Percentiles rank a stretch among this genome's conserved stretches.
Evolutionary conservation across 2,113 vertebrate species (phyloP).

Genomic region (Hydrolagus affinis): DNA sequence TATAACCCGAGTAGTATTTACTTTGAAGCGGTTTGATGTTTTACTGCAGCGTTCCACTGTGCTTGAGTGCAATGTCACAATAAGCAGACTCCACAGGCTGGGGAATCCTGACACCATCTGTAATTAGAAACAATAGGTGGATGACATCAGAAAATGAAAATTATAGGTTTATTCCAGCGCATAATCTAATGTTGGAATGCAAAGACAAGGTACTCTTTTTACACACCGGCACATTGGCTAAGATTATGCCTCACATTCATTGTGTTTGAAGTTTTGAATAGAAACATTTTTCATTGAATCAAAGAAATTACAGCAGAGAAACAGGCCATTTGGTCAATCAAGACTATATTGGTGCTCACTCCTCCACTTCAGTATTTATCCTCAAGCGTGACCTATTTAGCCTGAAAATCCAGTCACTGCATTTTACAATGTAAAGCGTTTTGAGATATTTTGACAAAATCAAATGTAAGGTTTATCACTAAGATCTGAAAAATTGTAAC

Average conservation of each 20-base stretch:
- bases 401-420: no score
- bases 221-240: neutral
- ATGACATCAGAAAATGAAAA: neutral
- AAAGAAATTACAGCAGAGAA: no score
- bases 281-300: no score
- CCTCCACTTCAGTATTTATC: no score
- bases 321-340: no score
- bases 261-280: neutral
- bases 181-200: neutral
- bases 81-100: neutral
- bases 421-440: no score
- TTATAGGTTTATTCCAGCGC: neutral
- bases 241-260: neutral
- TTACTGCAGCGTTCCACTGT: neutral
- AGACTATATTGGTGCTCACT: no score
- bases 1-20: neutral
- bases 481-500: no score
- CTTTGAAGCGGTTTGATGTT: neutral
- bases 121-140: conserved; percentile 1
- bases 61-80: neutral
- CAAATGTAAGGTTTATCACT: no score
- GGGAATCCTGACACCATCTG: neutral
- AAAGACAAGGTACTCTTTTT: neutral
- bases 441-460: no score
- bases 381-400: no score